Base-by-base conservation (phyloP, 2,113 vertebrate genomes). In the Corythaixoides concolor region DNA sequence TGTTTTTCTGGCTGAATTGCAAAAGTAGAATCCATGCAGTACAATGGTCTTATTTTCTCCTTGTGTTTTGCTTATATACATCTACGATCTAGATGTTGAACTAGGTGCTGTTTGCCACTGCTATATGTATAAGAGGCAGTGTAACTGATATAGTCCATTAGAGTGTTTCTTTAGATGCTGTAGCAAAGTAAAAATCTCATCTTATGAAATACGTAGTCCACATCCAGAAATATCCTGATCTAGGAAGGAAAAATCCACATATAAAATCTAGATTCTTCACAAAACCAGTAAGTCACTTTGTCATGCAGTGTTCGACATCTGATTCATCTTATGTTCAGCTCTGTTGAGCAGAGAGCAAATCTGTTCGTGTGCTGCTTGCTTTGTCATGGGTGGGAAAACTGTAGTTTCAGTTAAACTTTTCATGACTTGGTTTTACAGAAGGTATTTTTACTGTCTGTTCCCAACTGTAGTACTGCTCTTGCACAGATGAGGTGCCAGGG, bases 141-240 rank as follows among this genome's bases (percentile, higher is more conserved):
- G 53, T 62, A 79, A 47, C 23, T 77, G 66, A 59, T 91, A 47
- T 15, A 83, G 26, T 81, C 50, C 43, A 15, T 49, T 85, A 30
- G 39, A 37, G 49, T 56, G n/a, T 75, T 87, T 75, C 49, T 76
- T 88, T n/a, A 77, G 76, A 28, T 58, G 22, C 56, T 89, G 33
- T 45, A 75, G 62, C 19, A 64, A 88, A 78, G 63, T 77, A 76
- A 68, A 66, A 68, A 11, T 1, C 8, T 77, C 20, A 59, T 35
- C 3, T 35, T 28, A 28, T 18, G 14, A 62, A 53, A 72, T 30
- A 24, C 2, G 0, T 23, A 69, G 32, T 58, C 56, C 0, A 0
- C 74, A 43, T 45, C 27, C n/a, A 60, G 28, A 78, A 90, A 43
- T 8, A 17, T 53, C 60, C 52, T 86, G 45, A 63, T 64, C 64